These are phyloP conservation scores for Hypsibius dujardini DNA, from an alignment of 1,140 invertebrate genomes.

Conservation along the genomic window DNA sequence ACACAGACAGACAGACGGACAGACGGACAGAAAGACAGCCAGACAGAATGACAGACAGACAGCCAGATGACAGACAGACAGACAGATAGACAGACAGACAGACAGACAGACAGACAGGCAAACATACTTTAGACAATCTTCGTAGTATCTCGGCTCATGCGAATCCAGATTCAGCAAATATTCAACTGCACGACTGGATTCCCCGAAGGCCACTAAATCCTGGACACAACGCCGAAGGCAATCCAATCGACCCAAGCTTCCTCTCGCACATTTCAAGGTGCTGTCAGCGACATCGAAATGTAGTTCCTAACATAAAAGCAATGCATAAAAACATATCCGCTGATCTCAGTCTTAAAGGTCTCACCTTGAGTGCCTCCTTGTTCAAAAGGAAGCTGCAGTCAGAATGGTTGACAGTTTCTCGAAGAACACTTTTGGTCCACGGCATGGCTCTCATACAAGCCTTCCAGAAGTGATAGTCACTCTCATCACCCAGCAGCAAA, in stretches of 20 bases:
- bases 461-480: conserved; percentile 41
- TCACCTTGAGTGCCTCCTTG: neutral
- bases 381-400: neutral
- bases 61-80: conserved; percentile 7
- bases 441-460: conserved; percentile 23
- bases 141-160: conserved; percentile 38
- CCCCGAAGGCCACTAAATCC: conserved; percentile 39
- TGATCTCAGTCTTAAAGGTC: conserved; percentile 21
- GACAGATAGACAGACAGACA: conserved; percentile 21
- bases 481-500: conserved; percentile 39
- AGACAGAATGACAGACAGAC: too few relatives aligned
- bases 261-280: neutral
- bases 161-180: conserved; percentile 45
- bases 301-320: conserved; percentile 31
- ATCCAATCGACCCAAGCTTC: too few relatives aligned
- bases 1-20: conserved; percentile 17
- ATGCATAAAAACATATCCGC: conserved; percentile 22
- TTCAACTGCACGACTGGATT: conserved; percentile 44
- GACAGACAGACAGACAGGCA: conserved; percentile 19
- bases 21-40: too few relatives aligned
- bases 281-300: conserved; percentile 33
- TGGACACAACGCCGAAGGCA: conserved; percentile 36
- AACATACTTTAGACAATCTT: conserved; percentile 39
- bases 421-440: neutral
- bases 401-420: neutral